These are phyloP conservation scores for Eupristina koningsbergeri DNA, from an alignment of 1,140 invertebrate species.

Conservation along the genomic window DNA sequence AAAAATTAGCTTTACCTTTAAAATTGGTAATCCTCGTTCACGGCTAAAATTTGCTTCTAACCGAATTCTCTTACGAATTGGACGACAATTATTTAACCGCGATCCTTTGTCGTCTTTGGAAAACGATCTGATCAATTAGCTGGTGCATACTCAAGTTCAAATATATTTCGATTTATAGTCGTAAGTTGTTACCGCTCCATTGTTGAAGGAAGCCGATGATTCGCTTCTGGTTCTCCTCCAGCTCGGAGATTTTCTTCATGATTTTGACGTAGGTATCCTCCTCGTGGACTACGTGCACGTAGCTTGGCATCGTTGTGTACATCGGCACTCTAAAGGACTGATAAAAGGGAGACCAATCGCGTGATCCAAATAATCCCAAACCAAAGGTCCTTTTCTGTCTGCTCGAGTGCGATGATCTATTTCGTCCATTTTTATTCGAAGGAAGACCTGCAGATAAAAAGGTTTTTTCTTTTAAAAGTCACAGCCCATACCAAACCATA, in stretches of 20 bases:
- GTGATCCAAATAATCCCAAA: neutral
- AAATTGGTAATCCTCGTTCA: no score
- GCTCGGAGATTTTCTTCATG: neutral
- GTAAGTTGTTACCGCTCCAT: neutral
- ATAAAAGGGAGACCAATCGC: constrained; percentile 9
- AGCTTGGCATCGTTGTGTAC: neutral
- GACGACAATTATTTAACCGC: no score
- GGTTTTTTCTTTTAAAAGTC: no score
- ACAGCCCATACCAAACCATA: no score
- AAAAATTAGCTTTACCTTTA: no score
- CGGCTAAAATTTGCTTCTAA: no score
- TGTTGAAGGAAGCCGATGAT: constrained; percentile 26
- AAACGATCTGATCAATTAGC: no score
- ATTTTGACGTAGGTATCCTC: neutral
- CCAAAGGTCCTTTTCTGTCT: constrained; percentile 21
- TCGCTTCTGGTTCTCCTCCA: constrained; percentile 32
- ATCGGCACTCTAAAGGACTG: constrained; percentile 2
- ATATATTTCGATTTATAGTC: neutral
- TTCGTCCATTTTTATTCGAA: neutral
- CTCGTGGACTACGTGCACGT: neutral
- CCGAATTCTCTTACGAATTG: no score
- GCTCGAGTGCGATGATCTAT: neutral
- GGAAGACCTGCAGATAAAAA: constrained; percentile 1
- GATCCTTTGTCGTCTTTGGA: no score
- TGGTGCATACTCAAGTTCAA: no score